Base-by-base conservation (phyloP, 2,888 invertebrate genomes). In the Agrochola litura region DNA sequence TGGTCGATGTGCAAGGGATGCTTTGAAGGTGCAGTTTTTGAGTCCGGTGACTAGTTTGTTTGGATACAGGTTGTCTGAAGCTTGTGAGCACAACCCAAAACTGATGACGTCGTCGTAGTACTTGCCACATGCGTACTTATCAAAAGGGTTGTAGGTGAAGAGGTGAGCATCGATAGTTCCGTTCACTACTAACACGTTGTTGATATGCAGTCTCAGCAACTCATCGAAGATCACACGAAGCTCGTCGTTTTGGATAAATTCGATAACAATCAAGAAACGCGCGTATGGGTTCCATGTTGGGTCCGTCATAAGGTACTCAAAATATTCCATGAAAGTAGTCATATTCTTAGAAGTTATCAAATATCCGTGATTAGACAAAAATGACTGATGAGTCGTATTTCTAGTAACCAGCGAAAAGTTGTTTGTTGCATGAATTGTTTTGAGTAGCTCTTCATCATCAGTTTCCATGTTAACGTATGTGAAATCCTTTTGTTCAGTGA, bases 61-160 rank as follows among this genome's bases (percentile, higher is more conserved):
- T 10, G 91, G 90, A 76, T 89, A 93, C 19, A 94, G 78, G 66
- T 90, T 66, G 1, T 76, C 52, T 0, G 83, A 73, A 19, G 81
- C 14, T n/a, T 84, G 69, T 22, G 78, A 81, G 79, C 95, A 95
- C 73, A 89, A 83, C 12, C 95, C 95, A 6, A 89, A 86, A 52
- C 86, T 77, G 37, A 92, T 91, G 19, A 95, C 80, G 49, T 87
- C 81, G 6, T 87, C 84, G 75, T 92, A 95, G 61, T 91, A 89
- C 73, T 90, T 91, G n/a, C 95, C 95, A 70, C 95, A 95, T 0
- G 91, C 91, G 69, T 90, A 92, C 65, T 95, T 92, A 73, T 93
- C 91, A 64, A 90, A 95, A 0, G 95, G 93, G 81, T 95, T 92
- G 80, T 94, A 95, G 1, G 93, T 90, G 76, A 92, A 94, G 22